Percentiles rank a stretch among this genome's conserved stretches.
These are phyloP conservation scores for Conger conger DNA, from an alignment of 2,113 vertebrate species.

Conservation along the genomic window DNA sequence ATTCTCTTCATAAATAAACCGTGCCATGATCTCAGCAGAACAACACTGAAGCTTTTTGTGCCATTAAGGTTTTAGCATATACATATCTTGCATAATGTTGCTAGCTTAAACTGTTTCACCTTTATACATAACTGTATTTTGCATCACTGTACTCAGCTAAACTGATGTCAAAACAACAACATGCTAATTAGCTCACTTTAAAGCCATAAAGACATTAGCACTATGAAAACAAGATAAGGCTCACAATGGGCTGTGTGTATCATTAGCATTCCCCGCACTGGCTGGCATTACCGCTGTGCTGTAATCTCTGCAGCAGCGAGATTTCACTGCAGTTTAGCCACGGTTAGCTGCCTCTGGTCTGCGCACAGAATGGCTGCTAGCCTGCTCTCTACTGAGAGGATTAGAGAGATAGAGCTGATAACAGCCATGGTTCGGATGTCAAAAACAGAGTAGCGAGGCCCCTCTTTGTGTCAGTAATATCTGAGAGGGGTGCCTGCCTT, in stretches of 20 bases:
- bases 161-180: background rate
- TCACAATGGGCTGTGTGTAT: background rate
- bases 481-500: background rate
- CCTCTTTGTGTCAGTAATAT: background rate
- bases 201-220: background rate
- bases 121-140: background rate
- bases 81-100: background rate
- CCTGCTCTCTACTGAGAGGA: background rate
- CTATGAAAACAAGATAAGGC: slow-evolving; percentile 9
- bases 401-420: slow-evolving; percentile 13
- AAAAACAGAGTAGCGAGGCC: background rate
- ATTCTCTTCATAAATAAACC: slow-evolving; percentile 26
- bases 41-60: background rate
- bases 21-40: background rate
- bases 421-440: background rate
- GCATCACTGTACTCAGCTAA: background rate
- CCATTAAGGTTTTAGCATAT: background rate
- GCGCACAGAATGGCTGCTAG: background rate
- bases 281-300: background rate
- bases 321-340: slow-evolving; percentile 30
- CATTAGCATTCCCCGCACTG: background rate
- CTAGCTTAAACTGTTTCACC: background rate
- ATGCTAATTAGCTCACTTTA: background rate
- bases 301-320: slow-evolving; percentile 27
- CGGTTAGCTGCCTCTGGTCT: slow-evolving; percentile 12